phyloP scores from a whole-genome alignment of 2,113 vertebrate genomes.

The Leucosticte australis region DNA sequence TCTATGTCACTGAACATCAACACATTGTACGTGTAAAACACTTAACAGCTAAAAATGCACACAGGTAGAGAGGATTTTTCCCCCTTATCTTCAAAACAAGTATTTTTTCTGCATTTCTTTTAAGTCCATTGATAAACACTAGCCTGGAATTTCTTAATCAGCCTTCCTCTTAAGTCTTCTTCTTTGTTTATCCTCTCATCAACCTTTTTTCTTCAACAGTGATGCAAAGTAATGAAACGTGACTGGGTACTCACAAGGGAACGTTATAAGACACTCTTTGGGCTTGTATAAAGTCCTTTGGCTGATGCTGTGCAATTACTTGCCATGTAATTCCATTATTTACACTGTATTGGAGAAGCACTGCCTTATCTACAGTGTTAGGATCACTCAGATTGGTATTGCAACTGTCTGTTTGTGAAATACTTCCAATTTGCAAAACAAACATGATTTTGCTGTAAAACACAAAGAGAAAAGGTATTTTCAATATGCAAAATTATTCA shows the following conservation, averaged over 20 bases:
- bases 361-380: slow-evolving; percentile 90
- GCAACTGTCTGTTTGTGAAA: slow-evolving; percentile 94
- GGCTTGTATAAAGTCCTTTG: slow-evolving; percentile 97
- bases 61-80: not conserved
- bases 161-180: not conserved
- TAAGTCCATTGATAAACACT: not conserved
- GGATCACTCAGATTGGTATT: slow-evolving; percentile 90
- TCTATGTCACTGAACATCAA: not conserved
- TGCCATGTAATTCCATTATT: slow-evolving; percentile 97
- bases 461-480: slow-evolving; percentile 10
- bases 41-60: not conserved
- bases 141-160: not conserved
- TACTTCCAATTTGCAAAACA: slow-evolving; percentile 97
- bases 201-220: not conserved
- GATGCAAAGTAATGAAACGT: slow-evolving; percentile 24
- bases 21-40: rapidly evolving
- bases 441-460: slow-evolving; percentile 98
- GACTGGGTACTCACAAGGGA: slow-evolving; percentile 87
- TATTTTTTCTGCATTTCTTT: not conserved
- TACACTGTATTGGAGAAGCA: slow-evolving; percentile 95
- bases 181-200: not conserved
- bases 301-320: slow-evolving; percentile 96
- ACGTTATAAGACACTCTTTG: slow-evolving; percentile 98
- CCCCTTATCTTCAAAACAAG: not conserved
- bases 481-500: not conserved